Percentiles rank a stretch among this genome's conserved stretches.
These are phyloP conservation scores for Microchirus variegatus DNA, from an alignment of 2,797 vertebrate genomes.

Conservation along the genomic window DNA sequence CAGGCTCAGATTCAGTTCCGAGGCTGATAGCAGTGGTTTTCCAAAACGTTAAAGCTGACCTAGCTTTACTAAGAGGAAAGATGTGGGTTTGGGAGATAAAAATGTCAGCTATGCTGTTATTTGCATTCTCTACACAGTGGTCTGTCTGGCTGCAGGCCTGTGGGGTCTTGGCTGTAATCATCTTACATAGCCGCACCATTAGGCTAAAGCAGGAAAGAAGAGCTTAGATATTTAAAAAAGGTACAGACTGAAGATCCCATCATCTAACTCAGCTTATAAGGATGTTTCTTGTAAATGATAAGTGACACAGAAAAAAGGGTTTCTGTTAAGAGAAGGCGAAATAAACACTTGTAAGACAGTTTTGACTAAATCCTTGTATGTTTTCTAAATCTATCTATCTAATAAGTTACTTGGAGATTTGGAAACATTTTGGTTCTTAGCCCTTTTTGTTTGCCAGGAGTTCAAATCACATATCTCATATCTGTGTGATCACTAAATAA, in stretches of 20 bases:
- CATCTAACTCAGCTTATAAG: too few species aligned
- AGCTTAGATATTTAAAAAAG: constrained; percentile 29
- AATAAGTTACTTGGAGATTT: too few species aligned
- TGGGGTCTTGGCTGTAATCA: constrained; percentile 56
- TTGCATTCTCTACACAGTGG: constrained; percentile 50
- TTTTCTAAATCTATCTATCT: too few species aligned
- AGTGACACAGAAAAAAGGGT: too few species aligned
- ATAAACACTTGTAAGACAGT: not conserved
- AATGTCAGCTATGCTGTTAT: constrained; percentile 68
- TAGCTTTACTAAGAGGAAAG: constrained; percentile 35
- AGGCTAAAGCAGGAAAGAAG: constrained; percentile 32
- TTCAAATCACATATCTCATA: not conserved
- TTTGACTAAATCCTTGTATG: not conserved
- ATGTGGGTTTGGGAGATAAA: constrained; percentile 55
- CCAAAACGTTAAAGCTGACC: constrained; percentile 40
- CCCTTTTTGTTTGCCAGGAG: not conserved
- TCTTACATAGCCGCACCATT: constrained; percentile 64
- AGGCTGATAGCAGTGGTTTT: constrained; percentile 53
- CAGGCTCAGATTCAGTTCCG: constrained; percentile 36
- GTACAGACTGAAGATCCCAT: constrained; percentile 28
- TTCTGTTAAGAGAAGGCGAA: not conserved
- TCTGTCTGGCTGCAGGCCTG: constrained; percentile 61
- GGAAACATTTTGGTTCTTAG: not conserved
- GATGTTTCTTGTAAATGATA: too few species aligned
- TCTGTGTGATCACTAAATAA: not conserved